These are phyloP conservation scores for Recurvirostra avosetta DNA, from an alignment of 2,113 vertebrate species.

Conservation along the genomic window DNA sequence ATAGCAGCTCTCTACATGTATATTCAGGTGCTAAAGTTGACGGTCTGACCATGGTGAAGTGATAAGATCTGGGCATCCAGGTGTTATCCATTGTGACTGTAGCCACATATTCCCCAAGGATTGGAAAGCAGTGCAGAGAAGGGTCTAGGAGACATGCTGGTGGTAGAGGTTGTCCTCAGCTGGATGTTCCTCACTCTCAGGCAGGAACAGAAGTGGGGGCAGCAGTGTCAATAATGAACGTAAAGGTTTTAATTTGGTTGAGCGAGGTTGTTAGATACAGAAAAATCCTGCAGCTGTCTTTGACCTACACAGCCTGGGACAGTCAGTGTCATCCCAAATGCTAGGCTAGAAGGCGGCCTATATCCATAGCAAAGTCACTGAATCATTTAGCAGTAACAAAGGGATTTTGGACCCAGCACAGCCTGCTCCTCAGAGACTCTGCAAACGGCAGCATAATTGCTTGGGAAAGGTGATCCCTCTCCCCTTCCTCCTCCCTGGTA, in stretches of 20 bases:
- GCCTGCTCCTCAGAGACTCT: not conserved
- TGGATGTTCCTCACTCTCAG: not conserved
- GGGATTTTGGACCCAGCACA: not conserved
- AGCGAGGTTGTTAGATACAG: not conserved
- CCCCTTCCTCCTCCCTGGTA: not conserved
- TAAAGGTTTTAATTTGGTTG: not conserved
- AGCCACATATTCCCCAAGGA: not conserved
- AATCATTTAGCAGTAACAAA: not conserved
- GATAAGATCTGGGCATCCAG: not conserved
- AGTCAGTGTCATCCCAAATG: not conserved
- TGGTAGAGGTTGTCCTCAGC: not conserved
- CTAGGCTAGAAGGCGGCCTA: not conserved
- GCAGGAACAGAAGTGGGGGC: not conserved
- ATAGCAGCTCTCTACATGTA: not conserved
- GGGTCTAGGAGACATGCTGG: not conserved
- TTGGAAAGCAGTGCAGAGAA: not conserved
- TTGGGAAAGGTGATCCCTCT: not conserved
- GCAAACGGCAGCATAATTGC: not conserved
- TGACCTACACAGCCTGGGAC: not conserved
- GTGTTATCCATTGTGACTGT: not conserved
- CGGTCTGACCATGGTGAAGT: not conserved
- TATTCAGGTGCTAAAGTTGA: not conserved
- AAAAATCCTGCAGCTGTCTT: not conserved
- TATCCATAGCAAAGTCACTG: not conserved
- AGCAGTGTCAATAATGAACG: not conserved